Percentiles rank a stretch among this genome's conserved stretches.
Evolutionary conservation across 1,140 invertebrate genomes (phyloP).

Genomic region (Parasteatoda tepidariorum): DNA sequence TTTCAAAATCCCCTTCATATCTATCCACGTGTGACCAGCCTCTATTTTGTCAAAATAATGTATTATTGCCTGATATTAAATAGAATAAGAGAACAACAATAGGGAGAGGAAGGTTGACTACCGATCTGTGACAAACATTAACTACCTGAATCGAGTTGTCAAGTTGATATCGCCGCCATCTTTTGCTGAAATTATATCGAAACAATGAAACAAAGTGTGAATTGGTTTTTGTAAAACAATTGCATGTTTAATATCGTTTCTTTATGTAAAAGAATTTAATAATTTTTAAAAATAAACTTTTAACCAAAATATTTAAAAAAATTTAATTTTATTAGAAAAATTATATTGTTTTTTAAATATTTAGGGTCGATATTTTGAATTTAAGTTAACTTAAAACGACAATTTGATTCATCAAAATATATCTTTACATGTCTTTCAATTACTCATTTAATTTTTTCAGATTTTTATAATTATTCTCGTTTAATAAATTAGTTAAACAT

Average conservation of each 20-base stretch:
- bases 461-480: no score
- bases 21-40: slow-evolving; percentile 42
- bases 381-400: no score
- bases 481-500: no score
- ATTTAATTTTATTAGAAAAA: neutral
- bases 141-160: neutral
- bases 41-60: slow-evolving; percentile 44
- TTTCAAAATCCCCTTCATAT: slow-evolving; percentile 26
- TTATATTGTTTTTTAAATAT: no score
- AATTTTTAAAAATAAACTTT: neutral
- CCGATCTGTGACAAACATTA: slow-evolving; percentile 25
- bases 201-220: neutral
- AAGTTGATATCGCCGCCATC: neutral
- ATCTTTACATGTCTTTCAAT: no score
- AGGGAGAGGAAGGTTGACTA: neutral
- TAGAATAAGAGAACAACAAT: slow-evolving; percentile 26
- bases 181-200: neutral
- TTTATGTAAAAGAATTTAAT: neutral
- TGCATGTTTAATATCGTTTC: neutral
- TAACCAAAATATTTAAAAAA: neutral
- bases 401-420: no score
- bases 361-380: no score
- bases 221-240: neutral
- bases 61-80: slow-evolving; percentile 17
- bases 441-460: no score